Percentiles rank a stretch among this genome's conserved stretches.
phyloP scores from a whole-genome alignment of 2,888 invertebrate species.

The Listrodromus nycthemerus region DNA sequence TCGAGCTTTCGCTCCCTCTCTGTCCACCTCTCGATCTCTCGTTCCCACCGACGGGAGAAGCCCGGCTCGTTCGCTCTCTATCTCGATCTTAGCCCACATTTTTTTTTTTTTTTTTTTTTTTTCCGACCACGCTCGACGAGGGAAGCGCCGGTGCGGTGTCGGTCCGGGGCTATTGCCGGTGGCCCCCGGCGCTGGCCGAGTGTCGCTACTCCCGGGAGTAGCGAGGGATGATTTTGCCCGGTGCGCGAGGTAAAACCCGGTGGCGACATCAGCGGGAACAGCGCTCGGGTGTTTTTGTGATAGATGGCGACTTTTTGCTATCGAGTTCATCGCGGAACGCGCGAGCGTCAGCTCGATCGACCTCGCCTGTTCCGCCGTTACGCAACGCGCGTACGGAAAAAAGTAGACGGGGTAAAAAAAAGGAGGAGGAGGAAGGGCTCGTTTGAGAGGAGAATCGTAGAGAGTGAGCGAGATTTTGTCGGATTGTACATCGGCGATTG shows the following conservation, averaged over 20 bases:
- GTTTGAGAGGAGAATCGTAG: background rate
- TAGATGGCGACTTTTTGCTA: constrained; percentile 52
- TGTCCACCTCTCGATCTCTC: constrained; percentile 4
- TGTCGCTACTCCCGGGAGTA: constrained; percentile 63
- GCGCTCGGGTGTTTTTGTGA: constrained; percentile 19
- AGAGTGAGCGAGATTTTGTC: constrained; percentile 4
- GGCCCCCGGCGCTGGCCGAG: constrained; percentile 46
- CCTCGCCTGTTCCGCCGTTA: constrained; percentile 42
- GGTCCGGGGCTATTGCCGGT: background rate
- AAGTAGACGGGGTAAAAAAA: background rate
- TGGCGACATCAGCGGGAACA: background rate
- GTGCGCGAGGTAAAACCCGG: constrained; percentile 16
- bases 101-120: constrained; percentile 32
- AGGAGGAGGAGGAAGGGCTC: background rate
- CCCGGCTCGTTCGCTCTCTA: constrained; percentile 13
- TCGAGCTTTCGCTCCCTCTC: constrained; percentile 25
- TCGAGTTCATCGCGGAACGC: constrained; percentile 53
- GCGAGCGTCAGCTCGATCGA: constrained; percentile 57
- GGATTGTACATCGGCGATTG: background rate
- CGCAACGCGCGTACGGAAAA: constrained; percentile 14
- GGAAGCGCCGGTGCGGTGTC: constrained; percentile 24
- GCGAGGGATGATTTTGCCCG: constrained; percentile 27
- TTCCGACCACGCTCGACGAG: constrained; percentile 47
- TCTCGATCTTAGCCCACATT: constrained; percentile 51
- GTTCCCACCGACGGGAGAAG: background rate